Evolutionary conservation across 2,888 invertebrate species (phyloP).

Genomic region (Uropetala carovei): DNA sequence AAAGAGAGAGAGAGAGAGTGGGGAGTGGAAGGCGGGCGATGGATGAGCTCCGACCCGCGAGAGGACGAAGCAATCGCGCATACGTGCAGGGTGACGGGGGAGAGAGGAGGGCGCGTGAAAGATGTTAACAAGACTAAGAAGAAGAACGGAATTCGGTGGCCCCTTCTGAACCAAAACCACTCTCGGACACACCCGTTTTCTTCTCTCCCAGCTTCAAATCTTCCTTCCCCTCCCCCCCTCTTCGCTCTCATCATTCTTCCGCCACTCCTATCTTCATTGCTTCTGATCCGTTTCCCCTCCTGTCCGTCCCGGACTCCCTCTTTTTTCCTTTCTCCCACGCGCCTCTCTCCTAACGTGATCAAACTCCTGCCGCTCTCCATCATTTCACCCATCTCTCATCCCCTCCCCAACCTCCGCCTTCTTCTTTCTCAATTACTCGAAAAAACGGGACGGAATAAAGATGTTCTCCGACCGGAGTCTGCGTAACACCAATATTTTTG

Average conservation of each 20-base stretch:
- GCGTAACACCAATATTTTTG: too few species aligned
- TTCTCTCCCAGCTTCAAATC: background rate
- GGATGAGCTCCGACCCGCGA: too few species aligned
- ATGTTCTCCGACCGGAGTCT: background rate
- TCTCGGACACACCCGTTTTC: background rate
- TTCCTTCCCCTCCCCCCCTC: background rate
- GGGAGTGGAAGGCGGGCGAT: background rate
- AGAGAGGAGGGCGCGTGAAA: background rate
- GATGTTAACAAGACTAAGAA: background rate
- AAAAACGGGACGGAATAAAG: slow-evolving; percentile 36
- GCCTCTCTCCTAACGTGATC: background rate
- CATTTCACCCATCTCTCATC: background rate
- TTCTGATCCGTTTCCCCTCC: too few species aligned
- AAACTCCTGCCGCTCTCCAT: background rate
- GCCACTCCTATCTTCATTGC: background rate
- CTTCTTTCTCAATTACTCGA: slow-evolving; percentile 31
- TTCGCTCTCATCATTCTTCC: background rate
- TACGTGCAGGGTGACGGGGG: background rate
- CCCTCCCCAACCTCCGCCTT: background rate
- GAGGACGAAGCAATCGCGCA: background rate
- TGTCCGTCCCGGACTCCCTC: background rate
- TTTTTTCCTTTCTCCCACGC: background rate
- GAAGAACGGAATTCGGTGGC: background rate
- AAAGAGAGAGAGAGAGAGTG: too few species aligned
- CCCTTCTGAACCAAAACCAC: background rate